A percentile compares a stretch with the other conserved stretches of the same genome.
Conservation (phyloP, 2,113 vertebrate species). For the Rhynchopsitta pachyrhyncha region DNA sequence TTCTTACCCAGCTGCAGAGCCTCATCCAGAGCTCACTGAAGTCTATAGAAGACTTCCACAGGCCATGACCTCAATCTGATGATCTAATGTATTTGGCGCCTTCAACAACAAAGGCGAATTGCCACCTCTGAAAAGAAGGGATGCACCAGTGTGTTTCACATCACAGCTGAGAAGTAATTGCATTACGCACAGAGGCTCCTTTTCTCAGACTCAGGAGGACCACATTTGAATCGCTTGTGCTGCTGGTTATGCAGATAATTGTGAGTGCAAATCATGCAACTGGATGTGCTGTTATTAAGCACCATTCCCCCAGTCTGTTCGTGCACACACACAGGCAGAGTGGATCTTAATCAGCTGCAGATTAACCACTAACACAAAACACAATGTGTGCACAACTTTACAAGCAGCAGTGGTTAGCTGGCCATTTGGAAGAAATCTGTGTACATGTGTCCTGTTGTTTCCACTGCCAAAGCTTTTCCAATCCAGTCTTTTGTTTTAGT, state of each 20-base stretch:
- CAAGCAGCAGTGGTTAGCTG: background rate
- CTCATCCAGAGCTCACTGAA: background rate
- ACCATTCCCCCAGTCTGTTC: background rate
- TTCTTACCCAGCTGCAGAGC: background rate
- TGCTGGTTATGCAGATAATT: background rate
- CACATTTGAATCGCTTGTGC: background rate
- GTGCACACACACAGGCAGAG: background rate
- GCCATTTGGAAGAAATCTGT: constrained; percentile 35
- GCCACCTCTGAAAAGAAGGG: background rate
- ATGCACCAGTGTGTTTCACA: background rate
- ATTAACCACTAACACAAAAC: background rate
- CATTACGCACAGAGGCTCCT: background rate
- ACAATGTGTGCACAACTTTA: background rate
- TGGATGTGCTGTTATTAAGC: background rate
- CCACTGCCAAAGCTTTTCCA: constrained; percentile 16
- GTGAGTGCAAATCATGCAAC: background rate
- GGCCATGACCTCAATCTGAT: background rate
- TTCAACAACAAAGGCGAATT: background rate
- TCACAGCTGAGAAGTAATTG: background rate
- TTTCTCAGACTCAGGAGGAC: background rate
- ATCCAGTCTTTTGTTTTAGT: constrained; percentile 28
- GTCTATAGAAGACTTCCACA: background rate
- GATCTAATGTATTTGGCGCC: background rate
- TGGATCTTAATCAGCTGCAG: background rate
- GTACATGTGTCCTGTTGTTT: background rate